Percentiles rank a stretch among this genome's conserved stretches.
Evolutionary conservation across 2,888 invertebrate species (phyloP).

Genomic region (Endomychus coccineus): DNA sequence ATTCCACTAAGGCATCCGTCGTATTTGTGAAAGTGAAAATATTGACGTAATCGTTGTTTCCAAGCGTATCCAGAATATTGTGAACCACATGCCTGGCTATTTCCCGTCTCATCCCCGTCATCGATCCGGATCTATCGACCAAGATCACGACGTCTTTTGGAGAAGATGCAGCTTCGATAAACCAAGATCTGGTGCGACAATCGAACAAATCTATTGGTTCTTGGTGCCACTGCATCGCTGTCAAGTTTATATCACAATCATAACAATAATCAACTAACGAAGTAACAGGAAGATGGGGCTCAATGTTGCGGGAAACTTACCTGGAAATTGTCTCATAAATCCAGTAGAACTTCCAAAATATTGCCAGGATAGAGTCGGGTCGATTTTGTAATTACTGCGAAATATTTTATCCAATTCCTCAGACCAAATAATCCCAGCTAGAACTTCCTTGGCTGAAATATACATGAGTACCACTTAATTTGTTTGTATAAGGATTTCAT

Average conservation of each 20-base stretch:
- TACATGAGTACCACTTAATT: no score
- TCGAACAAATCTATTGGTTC: slow-evolving; percentile 89
- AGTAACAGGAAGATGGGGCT: background rate
- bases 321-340: slow-evolving; percentile 95
- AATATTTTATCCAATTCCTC: slow-evolving; percentile 86
- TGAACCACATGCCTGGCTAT: slow-evolving; percentile 83
- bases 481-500: no score
- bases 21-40: slow-evolving; percentile 85
- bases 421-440: slow-evolving; percentile 94
- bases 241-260: slow-evolving; percentile 15
- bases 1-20: slow-evolving; percentile 74
- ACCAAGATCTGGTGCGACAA: slow-evolving; percentile 91
- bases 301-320: slow-evolving; percentile 42
- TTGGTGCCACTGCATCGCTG: slow-evolving; percentile 71
- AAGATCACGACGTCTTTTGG: slow-evolving; percentile 84
- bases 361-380: slow-evolving; percentile 92
- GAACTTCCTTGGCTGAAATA: slow-evolving; percentile 67
- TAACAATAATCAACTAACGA: background rate
- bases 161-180: slow-evolving; percentile 94
- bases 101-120: slow-evolving; percentile 67
- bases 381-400: slow-evolving; percentile 74
- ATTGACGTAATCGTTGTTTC: slow-evolving; percentile 97
- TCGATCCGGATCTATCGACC: slow-evolving; percentile 60
- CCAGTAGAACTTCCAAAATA: slow-evolving; percentile 97
- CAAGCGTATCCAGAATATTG: slow-evolving; percentile 90